Conservation (phyloP, 2,113 vertebrate species). For the pig (Sus scrofa) region DNA sequence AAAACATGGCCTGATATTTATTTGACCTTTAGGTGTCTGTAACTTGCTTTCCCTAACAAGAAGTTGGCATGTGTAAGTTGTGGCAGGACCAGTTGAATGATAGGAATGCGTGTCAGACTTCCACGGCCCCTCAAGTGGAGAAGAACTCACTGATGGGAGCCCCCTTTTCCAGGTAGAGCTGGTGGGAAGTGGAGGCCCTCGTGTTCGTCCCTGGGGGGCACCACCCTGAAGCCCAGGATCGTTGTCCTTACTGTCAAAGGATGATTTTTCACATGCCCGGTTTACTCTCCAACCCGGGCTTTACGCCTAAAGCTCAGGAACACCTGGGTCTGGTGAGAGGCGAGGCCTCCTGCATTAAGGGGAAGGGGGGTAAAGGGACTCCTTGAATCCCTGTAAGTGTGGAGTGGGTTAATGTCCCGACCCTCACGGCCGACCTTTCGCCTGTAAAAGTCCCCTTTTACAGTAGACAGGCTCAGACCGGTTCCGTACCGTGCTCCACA, state of each 20-base stretch:
- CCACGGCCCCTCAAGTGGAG: too few species aligned
- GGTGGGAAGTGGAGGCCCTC: neutral
- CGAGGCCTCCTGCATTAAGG: neutral
- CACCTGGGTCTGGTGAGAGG: neutral
- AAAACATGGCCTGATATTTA: neutral
- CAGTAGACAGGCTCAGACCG: neutral
- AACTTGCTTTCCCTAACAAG: neutral
- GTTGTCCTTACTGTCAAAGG: neutral
- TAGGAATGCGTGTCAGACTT: too few species aligned
- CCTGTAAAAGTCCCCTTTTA: neutral
- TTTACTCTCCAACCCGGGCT: neutral
- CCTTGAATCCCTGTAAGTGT: neutral
- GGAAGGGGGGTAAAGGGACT: neutral
- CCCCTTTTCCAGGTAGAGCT: neutral
- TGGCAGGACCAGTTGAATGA: neutral
- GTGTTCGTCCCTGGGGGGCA: neutral
- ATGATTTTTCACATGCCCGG: neutral
- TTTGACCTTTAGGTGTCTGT: neutral
- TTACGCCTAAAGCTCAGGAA: neutral
- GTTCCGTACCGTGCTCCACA: neutral
- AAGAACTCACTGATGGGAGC: too few species aligned
- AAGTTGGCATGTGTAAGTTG: neutral
- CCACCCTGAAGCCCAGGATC: too few species aligned
- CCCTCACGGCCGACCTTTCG: neutral
- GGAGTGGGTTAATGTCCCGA: neutral